phyloP scores from a whole-genome alignment of 2,113 vertebrate species.

The Hemiscyllium ocellatum region DNA sequence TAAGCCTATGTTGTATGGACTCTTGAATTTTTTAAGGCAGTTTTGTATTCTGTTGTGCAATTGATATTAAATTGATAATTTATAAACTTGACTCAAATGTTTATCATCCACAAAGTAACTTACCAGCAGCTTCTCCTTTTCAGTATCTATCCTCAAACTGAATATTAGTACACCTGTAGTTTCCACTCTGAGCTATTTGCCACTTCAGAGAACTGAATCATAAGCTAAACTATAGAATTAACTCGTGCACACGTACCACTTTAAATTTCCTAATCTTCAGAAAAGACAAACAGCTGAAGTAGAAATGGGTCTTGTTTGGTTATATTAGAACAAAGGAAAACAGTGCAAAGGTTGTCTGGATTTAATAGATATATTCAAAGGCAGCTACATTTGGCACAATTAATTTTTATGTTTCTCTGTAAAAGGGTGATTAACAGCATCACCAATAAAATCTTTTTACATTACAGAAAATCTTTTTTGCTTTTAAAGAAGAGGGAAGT shows the following conservation, averaged over 20 bases:
- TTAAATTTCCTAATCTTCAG: background rate
- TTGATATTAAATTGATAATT: background rate
- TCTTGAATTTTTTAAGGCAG: background rate
- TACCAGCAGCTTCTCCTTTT: background rate
- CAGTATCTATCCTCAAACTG: slow-evolving; percentile 37
- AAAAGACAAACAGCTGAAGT: background rate
- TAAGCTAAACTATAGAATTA: background rate
- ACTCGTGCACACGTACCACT: background rate
- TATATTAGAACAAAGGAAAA: background rate
- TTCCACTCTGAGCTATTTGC: slow-evolving; percentile 39
- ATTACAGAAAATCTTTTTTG: background rate
- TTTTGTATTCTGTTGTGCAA: background rate
- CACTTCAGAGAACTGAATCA: slow-evolving; percentile 38
- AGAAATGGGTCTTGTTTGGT: background rate
- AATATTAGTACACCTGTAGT: slow-evolving; percentile 33
- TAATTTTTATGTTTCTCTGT: background rate
- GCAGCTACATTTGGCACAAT: background rate
- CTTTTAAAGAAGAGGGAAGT: background rate
- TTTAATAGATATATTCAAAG: background rate
- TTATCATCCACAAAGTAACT: background rate
- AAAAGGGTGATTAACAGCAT: background rate
- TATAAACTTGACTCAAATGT: background rate
- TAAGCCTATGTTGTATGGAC: background rate
- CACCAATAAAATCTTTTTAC: no score
- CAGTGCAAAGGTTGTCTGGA: background rate